Percentiles rank a stretch among this genome's conserved stretches.
phyloP scores from a whole-genome alignment of 1,140 invertebrate genomes.

The Anastatus disparis region DNA sequence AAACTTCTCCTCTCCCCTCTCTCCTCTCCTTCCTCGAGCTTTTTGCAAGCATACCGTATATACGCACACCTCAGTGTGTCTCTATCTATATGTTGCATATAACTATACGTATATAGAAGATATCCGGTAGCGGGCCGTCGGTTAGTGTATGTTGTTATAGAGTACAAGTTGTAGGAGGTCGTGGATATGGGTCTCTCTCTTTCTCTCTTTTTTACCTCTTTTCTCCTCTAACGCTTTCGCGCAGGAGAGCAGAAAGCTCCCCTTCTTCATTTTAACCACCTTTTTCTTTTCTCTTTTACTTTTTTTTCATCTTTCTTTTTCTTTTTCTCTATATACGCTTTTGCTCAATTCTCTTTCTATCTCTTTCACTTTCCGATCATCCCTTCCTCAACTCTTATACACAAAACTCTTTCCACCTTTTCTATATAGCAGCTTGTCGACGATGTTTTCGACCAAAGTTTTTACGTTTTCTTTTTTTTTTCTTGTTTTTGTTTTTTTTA shows the following conservation, averaged over 20 bases:
- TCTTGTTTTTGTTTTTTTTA: neutral
- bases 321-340: constrained; percentile 38
- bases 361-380: constrained; percentile 1
- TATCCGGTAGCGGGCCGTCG: no score
- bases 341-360: constrained; percentile 6
- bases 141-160: no score
- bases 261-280: constrained; percentile 44
- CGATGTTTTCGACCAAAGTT: constrained; percentile 40
- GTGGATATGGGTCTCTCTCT: no score
- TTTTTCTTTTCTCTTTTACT: constrained; percentile 46
- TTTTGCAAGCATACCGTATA: no score
- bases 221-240: no score
- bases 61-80: constrained; percentile 12
- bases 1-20: constrained; percentile 43
- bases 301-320: constrained; percentile 30
- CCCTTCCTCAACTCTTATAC: neutral
- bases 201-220: no score
- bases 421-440: constrained; percentile 21
- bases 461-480: constrained; percentile 21
- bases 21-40: constrained; percentile 41
- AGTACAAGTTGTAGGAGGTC: no score
- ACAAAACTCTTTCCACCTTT: constrained; percentile 1
- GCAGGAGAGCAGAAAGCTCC: no score
- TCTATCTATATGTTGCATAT: no score
- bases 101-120: constrained; percentile 21